phyloP scores from a whole-genome alignment of 2,888 invertebrate genomes.

The Eupithecia tripunctaria region DNA sequence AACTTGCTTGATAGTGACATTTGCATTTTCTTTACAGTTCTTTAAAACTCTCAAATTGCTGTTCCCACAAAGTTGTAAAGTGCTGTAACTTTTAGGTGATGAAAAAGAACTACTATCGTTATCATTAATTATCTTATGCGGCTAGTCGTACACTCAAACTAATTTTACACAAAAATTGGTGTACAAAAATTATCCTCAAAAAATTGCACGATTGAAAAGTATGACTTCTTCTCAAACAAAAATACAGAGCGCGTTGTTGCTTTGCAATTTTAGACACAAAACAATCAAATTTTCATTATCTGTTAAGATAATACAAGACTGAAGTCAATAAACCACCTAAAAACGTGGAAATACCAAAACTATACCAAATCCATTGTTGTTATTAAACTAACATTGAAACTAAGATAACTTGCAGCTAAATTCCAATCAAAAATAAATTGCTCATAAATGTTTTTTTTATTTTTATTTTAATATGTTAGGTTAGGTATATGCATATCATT shows the following conservation, averaged over 20 bases:
- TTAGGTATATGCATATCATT: constrained; percentile 71
- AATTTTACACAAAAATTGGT: not conserved
- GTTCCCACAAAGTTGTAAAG: not conserved
- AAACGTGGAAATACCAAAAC: constrained; percentile 43
- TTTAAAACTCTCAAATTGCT: not conserved
- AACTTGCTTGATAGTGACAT: constrained; percentile 29
- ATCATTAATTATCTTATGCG: not conserved
- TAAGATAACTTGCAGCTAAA: not conserved
- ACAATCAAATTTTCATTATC: not conserved
- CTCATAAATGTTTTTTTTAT: not conserved
- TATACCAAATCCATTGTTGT: constrained; percentile 43
- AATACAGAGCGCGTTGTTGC: not conserved
- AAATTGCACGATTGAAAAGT: not conserved
- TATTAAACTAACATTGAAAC: constrained; percentile 1
- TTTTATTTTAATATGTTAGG: constrained; percentile 23
- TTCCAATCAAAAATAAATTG: constrained; percentile 6
- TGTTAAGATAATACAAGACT: constrained; percentile 33
- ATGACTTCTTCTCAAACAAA: too few relatives aligned
- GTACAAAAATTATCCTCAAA: not conserved
- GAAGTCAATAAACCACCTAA: constrained; percentile 31
- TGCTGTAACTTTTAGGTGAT: not conserved
- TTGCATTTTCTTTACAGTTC: not conserved
- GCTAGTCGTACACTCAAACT: not conserved
- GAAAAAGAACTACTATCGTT: not conserved
- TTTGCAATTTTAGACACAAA: not conserved